phyloP scores from a whole-genome alignment of 2,113 vertebrate genomes.

The Pterophyllum scalare region DNA sequence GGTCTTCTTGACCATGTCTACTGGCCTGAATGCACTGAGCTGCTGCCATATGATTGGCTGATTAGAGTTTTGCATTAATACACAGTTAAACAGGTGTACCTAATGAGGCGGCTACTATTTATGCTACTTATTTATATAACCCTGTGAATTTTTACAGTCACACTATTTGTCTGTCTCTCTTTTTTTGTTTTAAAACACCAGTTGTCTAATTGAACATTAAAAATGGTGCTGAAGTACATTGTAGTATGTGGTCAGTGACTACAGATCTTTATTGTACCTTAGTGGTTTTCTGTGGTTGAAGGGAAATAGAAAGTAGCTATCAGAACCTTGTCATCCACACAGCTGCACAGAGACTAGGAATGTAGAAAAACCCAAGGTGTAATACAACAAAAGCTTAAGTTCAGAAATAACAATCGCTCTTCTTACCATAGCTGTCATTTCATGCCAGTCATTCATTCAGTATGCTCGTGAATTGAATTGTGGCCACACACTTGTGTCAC shows the following conservation, averaged over 20 bases:
- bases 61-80: neutral
- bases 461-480: neutral
- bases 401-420: slow-evolving; percentile 38
- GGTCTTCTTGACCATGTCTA: neutral
- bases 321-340: slow-evolving; percentile 46
- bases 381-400: slow-evolving; percentile 21
- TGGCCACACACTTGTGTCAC: neutral
- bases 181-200: neutral
- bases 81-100: neutral
- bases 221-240: neutral
- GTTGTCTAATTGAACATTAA: neutral
- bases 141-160: neutral
- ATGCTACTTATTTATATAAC: neutral
- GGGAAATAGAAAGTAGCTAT: slow-evolving; percentile 47
- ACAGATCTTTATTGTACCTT: slow-evolving; percentile 36
- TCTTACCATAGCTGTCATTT: slow-evolving; percentile 38
- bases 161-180: neutral
- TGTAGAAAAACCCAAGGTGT: slow-evolving; percentile 30
- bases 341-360: slow-evolving; percentile 26
- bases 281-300: slow-evolving; percentile 44
- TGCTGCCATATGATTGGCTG: neutral
- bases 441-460: neutral
- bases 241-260: neutral
- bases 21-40: neutral
- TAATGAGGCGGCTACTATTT: neutral